Percentiles rank a stretch among this genome's conserved stretches.
Conservation (phyloP, 2,888 invertebrate species). For the Holacanthella duospinosa region DNA sequence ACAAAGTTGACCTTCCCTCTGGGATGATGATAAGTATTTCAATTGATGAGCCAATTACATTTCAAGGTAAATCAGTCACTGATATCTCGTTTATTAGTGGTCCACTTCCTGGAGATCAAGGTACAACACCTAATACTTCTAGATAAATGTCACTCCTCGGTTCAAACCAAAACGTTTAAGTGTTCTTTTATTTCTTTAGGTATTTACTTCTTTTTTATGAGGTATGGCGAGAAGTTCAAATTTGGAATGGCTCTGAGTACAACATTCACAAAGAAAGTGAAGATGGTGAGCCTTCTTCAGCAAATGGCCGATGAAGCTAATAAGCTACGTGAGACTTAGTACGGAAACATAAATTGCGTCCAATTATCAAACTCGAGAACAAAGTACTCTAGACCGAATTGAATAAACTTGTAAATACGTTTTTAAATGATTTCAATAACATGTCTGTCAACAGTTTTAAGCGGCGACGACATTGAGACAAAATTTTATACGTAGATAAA, state of each 20-base stretch:
- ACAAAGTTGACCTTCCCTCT: conserved; percentile 10
- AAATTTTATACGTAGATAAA: too few species aligned
- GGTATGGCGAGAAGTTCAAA: not conserved
- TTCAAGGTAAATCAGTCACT: conserved; percentile 7
- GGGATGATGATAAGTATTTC: conserved; percentile 10
- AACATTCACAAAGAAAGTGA: not conserved
- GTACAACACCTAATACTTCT: too few species aligned
- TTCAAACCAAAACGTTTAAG: too few species aligned
- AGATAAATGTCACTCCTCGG: too few species aligned
- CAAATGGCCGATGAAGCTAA: not conserved
- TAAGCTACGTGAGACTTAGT: not conserved
- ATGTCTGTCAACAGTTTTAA: too few species aligned
- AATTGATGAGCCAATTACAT: conserved; percentile 7
- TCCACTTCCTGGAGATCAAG: conserved; percentile 9
- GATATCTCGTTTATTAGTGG: conserved; percentile 10
- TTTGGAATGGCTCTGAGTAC: conserved; percentile 1
- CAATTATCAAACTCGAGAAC: too few species aligned
- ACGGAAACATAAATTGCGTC: too few species aligned
- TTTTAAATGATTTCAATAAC: too few species aligned
- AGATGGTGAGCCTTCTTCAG: not conserved
- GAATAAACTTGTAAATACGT: too few species aligned
- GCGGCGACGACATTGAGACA: too few species aligned
- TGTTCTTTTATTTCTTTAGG: too few species aligned
- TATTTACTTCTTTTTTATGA: not conserved
- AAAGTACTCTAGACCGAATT: too few species aligned